Percentiles rank a stretch among this genome's conserved stretches.
phyloP scores from a whole-genome alignment of 1,140 invertebrate genomes.

The Cydia splendana region DNA sequence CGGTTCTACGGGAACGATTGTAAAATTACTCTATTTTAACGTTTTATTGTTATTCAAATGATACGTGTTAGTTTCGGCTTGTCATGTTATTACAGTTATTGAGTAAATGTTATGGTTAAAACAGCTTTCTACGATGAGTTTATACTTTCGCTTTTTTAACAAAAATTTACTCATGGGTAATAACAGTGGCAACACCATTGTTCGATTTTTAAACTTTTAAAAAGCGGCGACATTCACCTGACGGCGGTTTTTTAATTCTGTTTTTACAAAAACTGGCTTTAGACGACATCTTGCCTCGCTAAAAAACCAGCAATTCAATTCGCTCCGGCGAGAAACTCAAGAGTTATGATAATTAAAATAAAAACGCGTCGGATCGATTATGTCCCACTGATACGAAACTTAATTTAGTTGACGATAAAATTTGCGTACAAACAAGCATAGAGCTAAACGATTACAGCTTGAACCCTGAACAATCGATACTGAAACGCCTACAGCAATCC shows the following conservation, averaged over 20 bases:
- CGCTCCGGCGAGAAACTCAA: constrained; percentile 33
- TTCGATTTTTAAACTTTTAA: neutral
- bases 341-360: constrained; percentile 47
- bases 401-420: constrained; percentile 46
- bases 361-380: constrained; percentile 64
- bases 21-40: constrained; percentile 73
- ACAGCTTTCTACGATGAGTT: constrained; percentile 20
- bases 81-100: constrained; percentile 66
- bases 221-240: constrained; percentile 2
- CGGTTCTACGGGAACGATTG: constrained; percentile 60
- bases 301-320: constrained; percentile 21
- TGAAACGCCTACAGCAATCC: constrained; percentile 51
- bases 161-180: neutral
- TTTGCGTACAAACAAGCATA: constrained; percentile 43
- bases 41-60: constrained; percentile 66
- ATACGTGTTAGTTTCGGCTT: constrained; percentile 70
- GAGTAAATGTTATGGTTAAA: constrained; percentile 38
- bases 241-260: constrained; percentile 4
- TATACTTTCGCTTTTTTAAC: constrained; percentile 36
- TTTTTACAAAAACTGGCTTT: constrained; percentile 25
- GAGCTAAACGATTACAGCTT: constrained; percentile 40
- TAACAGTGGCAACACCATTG: neutral
- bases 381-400: constrained; percentile 47
- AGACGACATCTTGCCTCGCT: constrained; percentile 26
- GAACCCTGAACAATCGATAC: constrained; percentile 68